phyloP scores from a whole-genome alignment of 2,797 vertebrate species.

The Uromys caudimaculatus region DNA sequence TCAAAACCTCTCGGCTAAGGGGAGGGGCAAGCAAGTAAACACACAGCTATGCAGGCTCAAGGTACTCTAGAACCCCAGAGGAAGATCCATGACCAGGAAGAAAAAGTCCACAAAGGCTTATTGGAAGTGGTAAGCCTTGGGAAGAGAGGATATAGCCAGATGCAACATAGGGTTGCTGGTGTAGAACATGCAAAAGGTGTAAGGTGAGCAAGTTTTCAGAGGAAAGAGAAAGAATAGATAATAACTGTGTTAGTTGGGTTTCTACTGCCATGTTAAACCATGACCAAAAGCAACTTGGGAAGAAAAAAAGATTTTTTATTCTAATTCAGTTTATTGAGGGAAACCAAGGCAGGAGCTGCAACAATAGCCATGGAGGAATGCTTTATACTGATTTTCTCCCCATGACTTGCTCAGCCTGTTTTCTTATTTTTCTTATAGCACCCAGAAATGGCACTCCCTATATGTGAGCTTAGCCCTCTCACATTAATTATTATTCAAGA shows the following conservation, averaged over 20 bases:
- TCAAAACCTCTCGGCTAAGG: background rate
- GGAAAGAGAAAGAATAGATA: slow-evolving; percentile 5
- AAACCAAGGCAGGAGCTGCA: background rate
- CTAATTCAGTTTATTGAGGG: background rate
- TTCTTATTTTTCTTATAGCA: background rate
- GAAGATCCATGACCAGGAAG: background rate
- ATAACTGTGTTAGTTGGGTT: background rate
- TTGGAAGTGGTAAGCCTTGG: background rate
- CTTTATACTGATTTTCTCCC: background rate
- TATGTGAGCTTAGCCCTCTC: no score
- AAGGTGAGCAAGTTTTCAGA: background rate
- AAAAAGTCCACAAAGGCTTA: background rate
- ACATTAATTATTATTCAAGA: background rate
- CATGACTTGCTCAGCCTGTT: background rate
- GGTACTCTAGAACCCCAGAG: background rate
- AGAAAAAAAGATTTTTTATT: background rate
- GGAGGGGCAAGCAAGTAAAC: background rate
- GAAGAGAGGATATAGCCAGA: background rate
- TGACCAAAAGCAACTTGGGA: background rate
- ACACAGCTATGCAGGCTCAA: background rate
- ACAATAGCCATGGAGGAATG: background rate
- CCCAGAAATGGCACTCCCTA: background rate
- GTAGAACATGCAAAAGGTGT: background rate
- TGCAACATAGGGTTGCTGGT: background rate
- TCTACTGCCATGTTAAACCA: background rate